Evolutionary conservation across 2,113 vertebrate genomes (phyloP).

Genomic region (Engraulis encrasicolus): DNA sequence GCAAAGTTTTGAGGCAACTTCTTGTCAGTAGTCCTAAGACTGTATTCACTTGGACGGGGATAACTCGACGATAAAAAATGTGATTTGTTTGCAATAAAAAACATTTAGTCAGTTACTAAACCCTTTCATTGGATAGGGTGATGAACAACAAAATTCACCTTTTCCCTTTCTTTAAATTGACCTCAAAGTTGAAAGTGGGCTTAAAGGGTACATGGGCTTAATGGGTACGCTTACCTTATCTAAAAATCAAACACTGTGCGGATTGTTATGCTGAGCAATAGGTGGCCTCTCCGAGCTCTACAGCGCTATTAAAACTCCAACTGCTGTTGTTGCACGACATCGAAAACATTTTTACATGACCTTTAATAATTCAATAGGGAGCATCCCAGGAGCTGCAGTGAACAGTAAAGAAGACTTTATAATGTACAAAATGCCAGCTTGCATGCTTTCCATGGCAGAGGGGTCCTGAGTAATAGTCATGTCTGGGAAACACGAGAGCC

Average conservation of each 20-base stretch:
- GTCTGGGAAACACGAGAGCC: background rate
- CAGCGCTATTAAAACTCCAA: slow-evolving; percentile 36
- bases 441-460: background rate
- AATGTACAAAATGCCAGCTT: background rate
- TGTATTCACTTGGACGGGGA: too few species aligned
- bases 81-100: too few species aligned
- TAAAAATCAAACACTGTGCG: slow-evolving; percentile 22
- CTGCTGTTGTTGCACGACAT: slow-evolving; percentile 36
- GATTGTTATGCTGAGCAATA: slow-evolving; percentile 22
- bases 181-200: too few species aligned
- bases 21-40: too few species aligned
- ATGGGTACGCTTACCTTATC: too few species aligned
- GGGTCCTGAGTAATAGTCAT: background rate
- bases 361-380: slow-evolving; percentile 51
- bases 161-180: too few species aligned
- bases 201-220: too few species aligned
- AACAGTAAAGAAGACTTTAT: slow-evolving; percentile 23
- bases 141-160: too few species aligned
- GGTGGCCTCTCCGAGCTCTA: slow-evolving; percentile 25
- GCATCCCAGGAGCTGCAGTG: background rate
- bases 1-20: too few species aligned
- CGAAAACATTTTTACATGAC: slow-evolving; percentile 41
- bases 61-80: too few species aligned
- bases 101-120: too few species aligned
- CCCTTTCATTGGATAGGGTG: too few species aligned